Percentiles rank a stretch among this genome's conserved stretches.
Conservation (phyloP, 2,888 invertebrate species). For the Pseudanteris insignis region DNA sequence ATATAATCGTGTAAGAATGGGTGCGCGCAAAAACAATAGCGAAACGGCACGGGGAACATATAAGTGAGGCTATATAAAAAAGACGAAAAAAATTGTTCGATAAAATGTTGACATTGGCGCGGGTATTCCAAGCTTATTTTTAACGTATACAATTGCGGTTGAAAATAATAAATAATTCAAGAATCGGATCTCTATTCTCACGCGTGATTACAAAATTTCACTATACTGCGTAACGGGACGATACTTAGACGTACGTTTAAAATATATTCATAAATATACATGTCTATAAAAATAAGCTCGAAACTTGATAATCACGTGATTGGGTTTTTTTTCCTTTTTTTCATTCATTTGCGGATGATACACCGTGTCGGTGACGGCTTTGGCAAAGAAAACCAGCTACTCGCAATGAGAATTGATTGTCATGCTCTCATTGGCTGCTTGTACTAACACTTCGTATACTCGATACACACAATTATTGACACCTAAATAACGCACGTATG, state of each 20-base stretch:
- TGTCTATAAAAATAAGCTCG: slow-evolving; percentile 31
- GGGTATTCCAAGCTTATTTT: slow-evolving; percentile 23
- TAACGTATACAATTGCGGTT: not conserved
- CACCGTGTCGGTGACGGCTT: too few relatives aligned
- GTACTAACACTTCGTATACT: too few relatives aligned
- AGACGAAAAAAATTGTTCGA: not conserved
- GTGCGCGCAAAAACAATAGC: not conserved
- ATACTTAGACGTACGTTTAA: slow-evolving; percentile 16
- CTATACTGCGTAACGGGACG: slow-evolving; percentile 3
- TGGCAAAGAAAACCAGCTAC: slow-evolving; percentile 29
- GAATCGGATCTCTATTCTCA: not conserved
- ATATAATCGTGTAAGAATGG: not conserved
- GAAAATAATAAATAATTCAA: slow-evolving; percentile 15
- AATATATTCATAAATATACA: slow-evolving; percentile 36
- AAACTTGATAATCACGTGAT: slow-evolving; percentile 12
- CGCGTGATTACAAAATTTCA: slow-evolving; percentile 6
- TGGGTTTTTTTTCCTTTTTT: too few relatives aligned
- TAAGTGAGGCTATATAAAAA: too few relatives aligned
- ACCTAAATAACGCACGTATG: too few relatives aligned
- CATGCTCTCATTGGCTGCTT: too few relatives aligned
- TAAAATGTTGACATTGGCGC: slow-evolving; percentile 6
- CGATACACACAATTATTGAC: too few relatives aligned
- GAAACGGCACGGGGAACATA: too few relatives aligned
- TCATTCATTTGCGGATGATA: too few relatives aligned
- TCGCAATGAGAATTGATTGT: slow-evolving; percentile 11